phyloP scores from a whole-genome alignment of 2,888 invertebrate species.

The Plutella xylostella region DNA sequence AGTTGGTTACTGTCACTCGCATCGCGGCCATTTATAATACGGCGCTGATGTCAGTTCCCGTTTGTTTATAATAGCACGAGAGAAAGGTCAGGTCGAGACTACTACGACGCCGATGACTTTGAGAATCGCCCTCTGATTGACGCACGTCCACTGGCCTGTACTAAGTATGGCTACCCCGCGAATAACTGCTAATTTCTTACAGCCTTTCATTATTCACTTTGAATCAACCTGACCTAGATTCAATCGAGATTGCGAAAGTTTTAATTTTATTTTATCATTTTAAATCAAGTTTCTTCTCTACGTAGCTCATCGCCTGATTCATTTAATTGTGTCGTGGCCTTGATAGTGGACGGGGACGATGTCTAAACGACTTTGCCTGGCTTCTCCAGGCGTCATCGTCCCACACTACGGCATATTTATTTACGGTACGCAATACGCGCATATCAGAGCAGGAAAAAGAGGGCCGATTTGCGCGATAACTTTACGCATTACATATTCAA shows the following conservation, averaged over 20 bases:
- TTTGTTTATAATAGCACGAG: too few species aligned
- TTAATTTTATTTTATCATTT: slow-evolving; percentile 3
- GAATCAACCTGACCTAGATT: slow-evolving; percentile 2
- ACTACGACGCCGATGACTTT: too few species aligned
- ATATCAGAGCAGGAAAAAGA: too few species aligned
- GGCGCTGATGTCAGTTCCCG: too few species aligned
- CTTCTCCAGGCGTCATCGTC: not conserved
- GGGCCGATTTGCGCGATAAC: too few species aligned
- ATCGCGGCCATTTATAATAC: too few species aligned
- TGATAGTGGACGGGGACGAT: slow-evolving; percentile 31
- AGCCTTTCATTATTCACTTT: not conserved
- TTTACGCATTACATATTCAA: too few species aligned
- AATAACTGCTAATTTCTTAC: not conserved
- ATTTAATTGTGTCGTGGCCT: slow-evolving; percentile 35
- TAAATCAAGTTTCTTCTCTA: not conserved
- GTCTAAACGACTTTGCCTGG: slow-evolving; percentile 32
- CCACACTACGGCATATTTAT: not conserved
- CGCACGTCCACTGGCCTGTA: not conserved
- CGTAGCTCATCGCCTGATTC: not conserved
- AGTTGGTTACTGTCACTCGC: too few species aligned
- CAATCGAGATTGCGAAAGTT: slow-evolving; percentile 2
- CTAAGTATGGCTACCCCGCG: too few species aligned
- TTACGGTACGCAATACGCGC: not conserved
- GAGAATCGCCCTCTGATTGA: too few species aligned
- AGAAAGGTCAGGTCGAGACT: too few species aligned